Evolutionary conservation across 2,113 vertebrate genomes (phyloP), one percentile per base, ranked within the genome.

Genomic region (Mastomys natalensis): DNA sequence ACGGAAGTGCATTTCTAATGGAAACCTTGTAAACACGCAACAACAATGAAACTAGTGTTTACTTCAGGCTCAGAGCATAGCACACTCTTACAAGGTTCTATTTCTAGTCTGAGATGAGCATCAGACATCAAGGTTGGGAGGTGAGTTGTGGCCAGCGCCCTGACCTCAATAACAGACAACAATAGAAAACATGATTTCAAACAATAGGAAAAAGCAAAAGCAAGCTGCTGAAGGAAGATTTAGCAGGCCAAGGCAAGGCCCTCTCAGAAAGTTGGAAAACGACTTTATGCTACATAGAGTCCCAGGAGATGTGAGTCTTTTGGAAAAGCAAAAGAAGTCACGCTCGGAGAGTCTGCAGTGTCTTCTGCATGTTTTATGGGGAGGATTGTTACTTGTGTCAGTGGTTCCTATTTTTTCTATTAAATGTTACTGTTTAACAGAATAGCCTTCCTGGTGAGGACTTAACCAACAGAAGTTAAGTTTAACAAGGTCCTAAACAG

Each of bases 401-500:
- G 84, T 4, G 62, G 74, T 64, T 95, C 58, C 53, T 11, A 2
- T 96, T 89, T 93, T 96, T 93, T 96, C 93, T 97, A 19, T 58
- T 86, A 95, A 88, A 88, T 80, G 72, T 95, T 93, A 87, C 76
- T 96, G 58, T 92, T 95, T 89, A 89, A 97, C 85, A 90, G 80
- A 90, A 86, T 89, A 91, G 81, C 31, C 80, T 92, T 90, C 73
- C 53, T 86, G 53, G 70, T 73, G 55, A 55, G 66, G 31, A 87
- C 31, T 93, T 78, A 89, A 77, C 72, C 53, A 90, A 90, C 45
- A 89, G 72, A 96, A 95, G 73, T 40, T 37, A 97, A 77, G 86
- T 87, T 84, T 89, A 85, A 81, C 53, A 72, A 84, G 73, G 48
- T 86, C 60, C 90, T 87, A 64, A 95, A 66, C 3, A 58, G 5